Percentiles rank a stretch among this genome's conserved stretches.
These are phyloP conservation scores for Pampus argenteus DNA, from an alignment of 2,797 vertebrate genomes.

Conservation along the genomic window DNA sequence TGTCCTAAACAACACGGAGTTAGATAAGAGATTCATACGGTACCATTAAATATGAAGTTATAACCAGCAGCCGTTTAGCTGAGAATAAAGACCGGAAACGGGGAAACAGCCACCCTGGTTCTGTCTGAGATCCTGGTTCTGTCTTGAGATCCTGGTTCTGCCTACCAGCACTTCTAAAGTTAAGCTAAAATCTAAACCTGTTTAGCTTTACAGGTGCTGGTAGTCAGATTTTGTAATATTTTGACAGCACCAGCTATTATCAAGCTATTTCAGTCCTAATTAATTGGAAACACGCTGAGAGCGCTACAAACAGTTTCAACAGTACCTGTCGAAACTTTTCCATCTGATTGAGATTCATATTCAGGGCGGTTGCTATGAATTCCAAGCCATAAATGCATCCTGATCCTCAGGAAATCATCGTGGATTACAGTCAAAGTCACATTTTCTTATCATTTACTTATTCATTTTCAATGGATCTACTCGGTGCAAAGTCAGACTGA, in stretches of 20 bases:
- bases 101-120: neutral
- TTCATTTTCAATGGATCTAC: constrained; percentile 59
- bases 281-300: constrained; percentile 28
- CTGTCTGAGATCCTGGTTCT: neutral
- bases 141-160: neutral
- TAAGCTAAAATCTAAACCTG: too few relatives aligned
- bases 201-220: neutral
- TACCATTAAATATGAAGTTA: neutral
- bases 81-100: neutral
- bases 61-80: neutral
- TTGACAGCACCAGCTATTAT: neutral
- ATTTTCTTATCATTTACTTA: constrained; percentile 66
- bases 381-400: constrained; percentile 58
- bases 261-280: constrained; percentile 36
- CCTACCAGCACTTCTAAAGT: neutral
- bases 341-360: constrained; percentile 68
- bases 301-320: constrained; percentile 53
- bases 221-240: neutral
- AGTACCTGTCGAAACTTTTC: constrained; percentile 68
- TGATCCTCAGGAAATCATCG: constrained; percentile 72
- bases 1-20: neutral
- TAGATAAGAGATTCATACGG: neutral
- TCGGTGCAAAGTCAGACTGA: constrained; percentile 58
- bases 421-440: constrained; percentile 76
- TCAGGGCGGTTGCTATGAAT: constrained; percentile 26